Percentiles rank a stretch among this genome's conserved stretches.
These are phyloP conservation scores for Mesocentrotus franciscanus DNA, from an alignment of 53 echinoderm and acorn worm species.

Conservation along the genomic window DNA sequence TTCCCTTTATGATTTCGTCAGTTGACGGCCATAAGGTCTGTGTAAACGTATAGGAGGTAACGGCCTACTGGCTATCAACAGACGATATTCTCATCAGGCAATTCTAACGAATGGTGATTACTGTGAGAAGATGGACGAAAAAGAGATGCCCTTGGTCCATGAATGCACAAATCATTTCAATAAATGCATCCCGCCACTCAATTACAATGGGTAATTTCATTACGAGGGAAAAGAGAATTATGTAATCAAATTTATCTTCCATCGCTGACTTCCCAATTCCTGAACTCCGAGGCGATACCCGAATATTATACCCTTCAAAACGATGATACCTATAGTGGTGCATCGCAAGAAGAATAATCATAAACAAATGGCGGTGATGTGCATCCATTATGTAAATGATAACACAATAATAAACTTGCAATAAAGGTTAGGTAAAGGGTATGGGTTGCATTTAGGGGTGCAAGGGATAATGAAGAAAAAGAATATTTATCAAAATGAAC, in stretches of 20 bases:
- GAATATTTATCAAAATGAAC: too few relatives aligned
- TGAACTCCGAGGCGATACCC: background rate
- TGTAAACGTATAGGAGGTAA: too few relatives aligned
- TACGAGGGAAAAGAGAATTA: conserved; percentile 49
- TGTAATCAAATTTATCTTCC: conserved; percentile 51
- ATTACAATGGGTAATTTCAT: conserved; percentile 39
- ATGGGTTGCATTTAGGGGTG: too few relatives aligned
- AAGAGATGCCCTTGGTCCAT: background rate
- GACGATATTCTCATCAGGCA: too few relatives aligned
- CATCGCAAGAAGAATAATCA: too few relatives aligned
- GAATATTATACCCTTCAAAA: background rate
- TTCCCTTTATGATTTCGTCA: background rate
- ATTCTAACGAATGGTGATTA: background rate
- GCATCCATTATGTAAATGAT: too few relatives aligned
- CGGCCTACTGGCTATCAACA: too few relatives aligned
- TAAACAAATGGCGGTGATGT: too few relatives aligned
- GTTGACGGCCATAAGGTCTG: background rate
- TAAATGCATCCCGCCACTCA: conserved; percentile 43
- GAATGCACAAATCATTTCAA: conserved; percentile 9
- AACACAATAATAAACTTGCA: too few relatives aligned
- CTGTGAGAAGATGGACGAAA: background rate
- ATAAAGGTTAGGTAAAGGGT: too few relatives aligned
- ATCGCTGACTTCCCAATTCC: background rate
- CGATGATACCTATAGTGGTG: background rate
- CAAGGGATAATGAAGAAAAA: too few relatives aligned